Percentiles rank a stretch among this genome's conserved stretches.
Evolutionary conservation across 2,113 vertebrate species (phyloP).

Genomic region (Speoplatyrhinus poulsoni): DNA sequence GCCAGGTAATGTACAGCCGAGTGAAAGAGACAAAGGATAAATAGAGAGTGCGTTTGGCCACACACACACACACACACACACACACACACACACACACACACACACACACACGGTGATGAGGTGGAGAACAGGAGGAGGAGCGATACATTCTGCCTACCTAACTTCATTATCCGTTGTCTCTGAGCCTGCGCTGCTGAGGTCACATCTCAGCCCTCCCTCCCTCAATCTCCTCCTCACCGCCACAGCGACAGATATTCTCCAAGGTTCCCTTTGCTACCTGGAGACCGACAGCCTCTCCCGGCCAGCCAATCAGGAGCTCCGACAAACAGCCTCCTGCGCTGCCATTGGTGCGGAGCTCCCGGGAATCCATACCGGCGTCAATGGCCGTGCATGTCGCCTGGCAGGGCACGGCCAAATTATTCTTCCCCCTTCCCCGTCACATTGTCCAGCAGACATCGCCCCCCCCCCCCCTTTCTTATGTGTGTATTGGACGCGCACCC

Average conservation of each 20-base stretch:
- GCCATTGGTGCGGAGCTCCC: conserved; percentile 65
- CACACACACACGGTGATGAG: conserved; percentile 1
- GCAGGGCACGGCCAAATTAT: conserved; percentile 66
- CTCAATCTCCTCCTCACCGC: conserved; percentile 26
- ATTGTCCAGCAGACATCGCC: conserved; percentile 58
- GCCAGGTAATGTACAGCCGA: conserved; percentile 50
- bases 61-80: conserved; percentile 15
- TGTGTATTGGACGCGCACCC: neutral
- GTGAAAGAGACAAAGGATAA: conserved; percentile 58
- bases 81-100: conserved; percentile 18
- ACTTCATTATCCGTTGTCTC: conserved; percentile 29
- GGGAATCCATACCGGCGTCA: conserved; percentile 66
- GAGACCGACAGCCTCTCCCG: conserved; percentile 69
- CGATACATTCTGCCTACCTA: conserved; percentile 21
- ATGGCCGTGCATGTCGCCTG: conserved; percentile 66
- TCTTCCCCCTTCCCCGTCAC: conserved; percentile 50
- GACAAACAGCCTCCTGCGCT: conserved; percentile 57
- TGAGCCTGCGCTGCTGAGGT: conserved; percentile 47
- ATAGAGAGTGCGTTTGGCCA: conserved; percentile 9
- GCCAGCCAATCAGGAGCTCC: conserved; percentile 68
- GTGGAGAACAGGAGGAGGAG: conserved; percentile 5
- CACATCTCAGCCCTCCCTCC: conserved; percentile 28
- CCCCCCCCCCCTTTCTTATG: neutral
- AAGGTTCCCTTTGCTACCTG: conserved; percentile 73
- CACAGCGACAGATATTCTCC: conserved; percentile 56